Conservation (phyloP, 2,888 invertebrate genomes). For the Ophion costatus region DNA sequence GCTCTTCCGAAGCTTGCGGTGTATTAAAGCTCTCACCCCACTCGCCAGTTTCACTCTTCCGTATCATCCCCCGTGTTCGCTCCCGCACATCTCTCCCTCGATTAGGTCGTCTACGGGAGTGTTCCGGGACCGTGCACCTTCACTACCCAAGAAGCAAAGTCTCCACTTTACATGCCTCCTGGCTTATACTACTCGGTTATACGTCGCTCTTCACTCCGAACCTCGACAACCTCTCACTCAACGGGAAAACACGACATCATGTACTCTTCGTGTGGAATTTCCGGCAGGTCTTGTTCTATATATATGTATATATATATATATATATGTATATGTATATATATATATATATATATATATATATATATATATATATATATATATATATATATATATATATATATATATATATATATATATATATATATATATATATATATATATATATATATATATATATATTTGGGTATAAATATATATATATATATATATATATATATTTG, state of each 20-base stretch:
- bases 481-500: too few relatives aligned
- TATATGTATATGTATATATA: background rate
- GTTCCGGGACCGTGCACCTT: slow-evolving; percentile 41
- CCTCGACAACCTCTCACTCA: slow-evolving; percentile 39
- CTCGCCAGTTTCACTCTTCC: slow-evolving; percentile 42
- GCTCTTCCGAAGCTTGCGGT: slow-evolving; percentile 32
- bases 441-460: background rate
- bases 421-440: background rate
- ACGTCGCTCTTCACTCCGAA: slow-evolving; percentile 30
- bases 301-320: slow-evolving; percentile 2
- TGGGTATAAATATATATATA: too few relatives aligned
- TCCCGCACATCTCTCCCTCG: slow-evolving; percentile 48
- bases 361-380: background rate
- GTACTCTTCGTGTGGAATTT: slow-evolving; percentile 45
- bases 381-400: background rate
- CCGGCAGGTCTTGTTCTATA: background rate
- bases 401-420: too few relatives aligned
- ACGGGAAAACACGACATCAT: slow-evolving; percentile 31
- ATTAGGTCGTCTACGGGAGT: slow-evolving; percentile 57
- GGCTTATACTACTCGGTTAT: slow-evolving; percentile 37
- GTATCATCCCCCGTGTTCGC: slow-evolving; percentile 49
- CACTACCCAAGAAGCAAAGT: slow-evolving; percentile 36
- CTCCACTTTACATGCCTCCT: slow-evolving; percentile 55
- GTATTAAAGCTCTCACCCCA: slow-evolving; percentile 37
- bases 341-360: too few relatives aligned